These are phyloP conservation scores for Drosophila funebris DNA, from an alignment of 1,140 invertebrate species.

Conservation along the genomic window DNA sequence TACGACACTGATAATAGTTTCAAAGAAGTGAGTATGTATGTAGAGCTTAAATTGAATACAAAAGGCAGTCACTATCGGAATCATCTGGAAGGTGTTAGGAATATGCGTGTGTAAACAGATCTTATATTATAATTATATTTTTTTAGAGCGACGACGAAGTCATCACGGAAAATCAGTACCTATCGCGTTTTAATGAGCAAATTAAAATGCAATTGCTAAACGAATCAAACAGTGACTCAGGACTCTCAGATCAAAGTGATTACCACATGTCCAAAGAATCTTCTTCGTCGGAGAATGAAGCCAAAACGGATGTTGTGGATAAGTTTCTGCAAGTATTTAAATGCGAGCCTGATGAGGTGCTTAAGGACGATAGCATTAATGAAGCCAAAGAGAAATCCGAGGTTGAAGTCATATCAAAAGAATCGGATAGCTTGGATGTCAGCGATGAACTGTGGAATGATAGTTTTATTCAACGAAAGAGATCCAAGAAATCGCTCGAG, in stretches of 20 bases:
- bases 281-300: constrained; percentile 33
- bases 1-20: constrained; percentile 42
- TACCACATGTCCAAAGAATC: constrained; percentile 51
- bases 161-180: constrained; percentile 68
- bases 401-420: constrained; percentile 14
- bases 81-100: not conserved
- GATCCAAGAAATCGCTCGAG: constrained; percentile 50
- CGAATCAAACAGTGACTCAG: constrained; percentile 68
- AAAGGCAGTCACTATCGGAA: not conserved
- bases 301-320: constrained; percentile 49
- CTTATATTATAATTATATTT: constrained; percentile 1
- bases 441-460: constrained; percentile 49
- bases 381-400: constrained; percentile 28
- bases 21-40: constrained; percentile 60
- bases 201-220: constrained; percentile 69
- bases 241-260: constrained; percentile 51
- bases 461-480: constrained; percentile 21
- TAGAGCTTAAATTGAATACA: not conserved
- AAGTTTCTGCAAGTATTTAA: constrained; percentile 67
- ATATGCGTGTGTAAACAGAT: not conserved
- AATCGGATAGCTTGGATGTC: constrained; percentile 22
- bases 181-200: constrained; percentile 66
- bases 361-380: constrained; percentile 22
- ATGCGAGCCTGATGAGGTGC: constrained; percentile 18
- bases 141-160: constrained; percentile 61